Evolutionary conservation across 2,888 invertebrate species (phyloP), one percentile per base, ranked within the genome.

Genomic region (Aphrophora alni): DNA sequence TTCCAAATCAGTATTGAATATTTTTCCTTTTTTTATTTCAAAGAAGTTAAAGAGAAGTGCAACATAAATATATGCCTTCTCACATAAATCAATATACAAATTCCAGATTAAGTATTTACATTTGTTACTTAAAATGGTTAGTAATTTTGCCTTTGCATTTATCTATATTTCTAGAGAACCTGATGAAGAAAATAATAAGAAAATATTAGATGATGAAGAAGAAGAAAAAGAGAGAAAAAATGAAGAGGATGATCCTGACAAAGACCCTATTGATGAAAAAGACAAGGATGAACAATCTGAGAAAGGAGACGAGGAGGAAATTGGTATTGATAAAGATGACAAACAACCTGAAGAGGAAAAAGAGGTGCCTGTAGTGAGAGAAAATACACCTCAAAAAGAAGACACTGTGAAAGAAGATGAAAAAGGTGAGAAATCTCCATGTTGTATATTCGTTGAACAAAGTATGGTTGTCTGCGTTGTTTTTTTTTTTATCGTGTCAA

Each of bases 301-400:
- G 28, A 87, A 89, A 0, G 90, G 89, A 83, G 89, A 90, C 84
- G 89, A 89, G 84, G 89, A 89, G 80, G 88, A 87, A 59, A 88
- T 88, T 7, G 82, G 83, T 51, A 88, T 90, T 59, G 88, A 88
- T 77, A 88, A 87, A 80, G 85, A 84, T 78, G 88, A 88, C 0
- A 90, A 90, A 85, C 90, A 90, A 79, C 88, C 88, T 83, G 83
- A 81, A 77, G 82, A 82, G 69, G 75, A 51, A 51, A 82, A 84
- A n/a, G 83, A 82, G 12, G 84, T 84, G n/a, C 84, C 85, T 44
- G 81, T 81, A 8, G 28, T n/a, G 14, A 86, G 84, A 44, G 12
- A 44, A 14, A 44, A 44, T 10, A 14, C 17, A 14, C 33, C 17
- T 44, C 8, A 44, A 2, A 44, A 44, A 14, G 44, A 44, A 77